Base-by-base conservation (phyloP, 2,797 vertebrate species). In the Holocentrus rufus region DNA sequence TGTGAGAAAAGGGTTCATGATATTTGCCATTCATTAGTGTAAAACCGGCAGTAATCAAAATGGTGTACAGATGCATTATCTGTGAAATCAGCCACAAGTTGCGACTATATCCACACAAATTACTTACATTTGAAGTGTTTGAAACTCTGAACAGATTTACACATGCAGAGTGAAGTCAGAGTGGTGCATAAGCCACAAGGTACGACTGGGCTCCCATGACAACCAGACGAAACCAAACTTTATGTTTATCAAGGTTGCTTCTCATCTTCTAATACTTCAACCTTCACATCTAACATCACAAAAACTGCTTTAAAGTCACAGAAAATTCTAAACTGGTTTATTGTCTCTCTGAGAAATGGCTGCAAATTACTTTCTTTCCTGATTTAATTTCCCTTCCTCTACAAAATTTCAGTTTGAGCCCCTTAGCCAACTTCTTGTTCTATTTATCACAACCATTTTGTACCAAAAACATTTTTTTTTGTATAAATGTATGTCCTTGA, bases 321-420 rank as follows among this genome's bases (percentile, higher is more conserved):
- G 39, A 31, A 74, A 49, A 53, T 66, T 55, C 53, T 22, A 22
- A 47, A 44, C 20, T 54, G 30, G 5, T 81, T 77, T 60, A 77
- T 22, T 67, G 68, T 67, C 66, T 60, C 69, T 82, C 61, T 44
- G 27, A 69, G 42, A 10, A 14, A 15, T 55, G 70, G 14, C 55
- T 59, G 7, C 7, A 39, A 39, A 20, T n/a, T 50, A 50, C n/a
- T 50, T 50, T 50, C 5, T 20, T 49, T 18, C 46, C 46, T n/a
- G 13, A 39, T 13, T 39, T 13, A 11, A 13, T 39, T 39, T 39
- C 36, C 36, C 36, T 7, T 39, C 11, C 36, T 13, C 8, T 8
- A 4, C 2, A 39, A 39, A 39, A 11, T 11, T 39, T 39, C 8
- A 13, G 36, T 39, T 39, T 39, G 9, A 39, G 9, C 36, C 36